Base-by-base conservation (phyloP, 2,888 invertebrate species). In the Linnaemya vulpina region DNA sequence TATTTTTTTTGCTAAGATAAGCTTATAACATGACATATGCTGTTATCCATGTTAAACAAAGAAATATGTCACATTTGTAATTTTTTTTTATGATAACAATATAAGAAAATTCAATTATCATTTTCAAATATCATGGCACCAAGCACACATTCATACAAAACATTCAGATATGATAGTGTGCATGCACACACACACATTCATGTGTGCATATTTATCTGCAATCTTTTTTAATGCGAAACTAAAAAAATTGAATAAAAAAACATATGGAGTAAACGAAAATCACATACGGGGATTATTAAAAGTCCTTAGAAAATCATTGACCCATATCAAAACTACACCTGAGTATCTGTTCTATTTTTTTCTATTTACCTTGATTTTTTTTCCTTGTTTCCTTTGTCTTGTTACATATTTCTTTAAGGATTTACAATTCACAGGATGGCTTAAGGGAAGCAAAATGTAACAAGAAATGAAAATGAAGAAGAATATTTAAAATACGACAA, bases 301-400 rank as follows among this genome's bases (percentile, higher is more conserved):
- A 78, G 80, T 81, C 84, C 81, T 80, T 77, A 77, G 68, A 67
- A 77, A 85, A 81, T 78, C 81, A 81, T 81, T 85, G 81, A 85
- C 78, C 84, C 81, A 68, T 78, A 78, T 74, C 75, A 76, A 68
- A 76, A 71, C 71, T 71, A 71, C 82, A 82, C 65, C 76, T 82
- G 76, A 65, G 82, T 55, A 76, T 58, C 49, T 55, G 10, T 55
- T 7, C 58, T 43, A n/a, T 38, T 40, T 20, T 60, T 2, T 3
- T 1, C 13, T 17, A 20, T 62, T 55, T 20, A 43, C 22, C 35
- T 55, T 58, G 20, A 62, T 70, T 62, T 70, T 78, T 75, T 78
- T 75, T 7, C 11, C 8, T 22, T n/a, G 17, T 58, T 58, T 58
- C 49, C 55, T 73, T 73, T 73, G 62, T 46, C 30, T 62, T 55